Evolutionary conservation across 2,113 vertebrate species (phyloP), one percentile per base, ranked within the genome.

Genomic region (Crotalus helleri): DNA sequence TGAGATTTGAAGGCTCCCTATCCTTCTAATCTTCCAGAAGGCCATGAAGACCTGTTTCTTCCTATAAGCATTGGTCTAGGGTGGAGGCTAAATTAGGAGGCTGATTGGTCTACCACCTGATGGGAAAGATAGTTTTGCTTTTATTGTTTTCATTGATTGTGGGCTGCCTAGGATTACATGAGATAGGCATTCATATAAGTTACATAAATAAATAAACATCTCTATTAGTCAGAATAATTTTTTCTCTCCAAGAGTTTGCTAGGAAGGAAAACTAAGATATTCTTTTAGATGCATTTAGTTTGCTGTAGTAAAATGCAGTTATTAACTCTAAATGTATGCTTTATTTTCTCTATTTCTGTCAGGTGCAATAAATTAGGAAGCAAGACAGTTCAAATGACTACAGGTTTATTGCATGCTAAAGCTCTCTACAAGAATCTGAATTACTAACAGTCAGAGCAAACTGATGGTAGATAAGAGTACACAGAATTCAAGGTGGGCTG

Each of bases 271-370:
- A 69, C 29, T 69, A 69, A 69, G 64, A 74, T 17, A 33, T 33
- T 33, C 2, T n/a, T 33, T 17, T 33, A 74, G 13, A n/a, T 33
- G 5, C n/a, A 74, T 74, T 74, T 74, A 74, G n/a, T 33, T 74
- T 33, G n/a, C 93, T 93, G 26, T 93, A 94, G 95, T 90, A 92
- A 92, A 93, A 95, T 93, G 55, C 74, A 93, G 94, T 95, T 94
- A 95, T 91, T 85, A 85, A 88, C 51, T 54, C 15, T 74, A 94
- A 95, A 95, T 92, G 61, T 44, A 96, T 91, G 94, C 90, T 94
- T 59, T 74, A 17, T 74, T 74, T 33, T 17, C n/a, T 74, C 4
- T 74, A 17, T 74, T 74, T 64, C 26, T 64, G 26, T 29, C 59
- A 64, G 59, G 59, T 0, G 10, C 59, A 64, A 64, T 29, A 64